Conservation (phyloP, 2,888 invertebrate species). For the Tortricodes alternella region DNA sequence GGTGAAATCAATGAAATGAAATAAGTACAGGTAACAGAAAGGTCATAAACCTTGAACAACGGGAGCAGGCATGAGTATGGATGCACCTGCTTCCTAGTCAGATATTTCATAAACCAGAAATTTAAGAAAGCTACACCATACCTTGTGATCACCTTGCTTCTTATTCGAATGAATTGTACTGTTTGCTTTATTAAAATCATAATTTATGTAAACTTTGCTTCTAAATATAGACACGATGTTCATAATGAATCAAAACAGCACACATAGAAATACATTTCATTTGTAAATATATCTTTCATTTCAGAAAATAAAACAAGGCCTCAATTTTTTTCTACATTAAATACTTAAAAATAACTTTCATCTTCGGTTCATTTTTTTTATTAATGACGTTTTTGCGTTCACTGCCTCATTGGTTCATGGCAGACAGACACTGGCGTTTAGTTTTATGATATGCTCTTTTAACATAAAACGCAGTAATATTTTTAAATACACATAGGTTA, state of each 20-base stretch:
- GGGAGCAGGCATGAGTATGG: slow-evolving; percentile 31
- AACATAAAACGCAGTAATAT: too few relatives aligned
- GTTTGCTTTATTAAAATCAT: slow-evolving; percentile 76
- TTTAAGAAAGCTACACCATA: slow-evolving; percentile 44
- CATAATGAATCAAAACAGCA: slow-evolving; percentile 48
- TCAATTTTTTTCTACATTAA: slow-evolving; percentile 51
- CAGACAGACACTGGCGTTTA: slow-evolving; percentile 18
- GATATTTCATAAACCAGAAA: background rate
- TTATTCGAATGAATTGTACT: slow-evolving; percentile 65
- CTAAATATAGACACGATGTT: slow-evolving; percentile 47
- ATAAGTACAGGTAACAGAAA: slow-evolving; percentile 41
- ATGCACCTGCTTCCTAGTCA: background rate
- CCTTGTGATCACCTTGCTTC: slow-evolving; percentile 68
- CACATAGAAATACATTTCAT: slow-evolving; percentile 44
- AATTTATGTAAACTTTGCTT: slow-evolving; percentile 66
- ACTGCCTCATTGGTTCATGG: slow-evolving; percentile 5
- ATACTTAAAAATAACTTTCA: slow-evolving; percentile 78
- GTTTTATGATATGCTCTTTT: too few relatives aligned
- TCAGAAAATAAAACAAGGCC: slow-evolving; percentile 42
- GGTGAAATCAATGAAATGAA: background rate
- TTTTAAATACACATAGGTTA: too few relatives aligned
- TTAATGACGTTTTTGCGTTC: slow-evolving; percentile 51
- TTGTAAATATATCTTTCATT: slow-evolving; percentile 50
- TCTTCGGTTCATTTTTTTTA: slow-evolving; percentile 73
- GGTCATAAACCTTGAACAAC: slow-evolving; percentile 63